Evolutionary conservation across 64 coral and sea anemone genomes (phyloP).

Genomic region (Montipora cactus): DNA sequence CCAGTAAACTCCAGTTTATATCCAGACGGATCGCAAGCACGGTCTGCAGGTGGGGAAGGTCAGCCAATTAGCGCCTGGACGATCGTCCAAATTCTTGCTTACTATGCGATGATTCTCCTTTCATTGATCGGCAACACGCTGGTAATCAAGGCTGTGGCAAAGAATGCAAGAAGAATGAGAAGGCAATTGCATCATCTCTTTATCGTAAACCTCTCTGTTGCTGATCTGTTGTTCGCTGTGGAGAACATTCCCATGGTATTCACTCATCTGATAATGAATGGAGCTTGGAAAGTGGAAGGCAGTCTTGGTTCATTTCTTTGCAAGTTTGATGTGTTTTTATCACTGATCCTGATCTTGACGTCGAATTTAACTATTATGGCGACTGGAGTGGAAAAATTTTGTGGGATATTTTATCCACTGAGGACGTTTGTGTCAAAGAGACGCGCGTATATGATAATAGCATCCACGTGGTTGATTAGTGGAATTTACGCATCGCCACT

Average conservation of each 20-base stretch:
- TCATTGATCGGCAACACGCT: slow-evolving; percentile 16
- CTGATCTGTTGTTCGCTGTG: slow-evolving; percentile 23
- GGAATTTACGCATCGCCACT: neutral
- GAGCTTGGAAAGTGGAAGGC: slow-evolving; percentile 6
- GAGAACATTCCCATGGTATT: slow-evolving; percentile 18
- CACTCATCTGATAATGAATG: neutral
- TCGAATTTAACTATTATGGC: slow-evolving; percentile 37
- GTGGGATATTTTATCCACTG: slow-evolving; percentile 14
- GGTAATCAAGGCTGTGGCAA: slow-evolving; percentile 9
- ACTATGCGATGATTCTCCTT: neutral
- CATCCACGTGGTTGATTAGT: slow-evolving; percentile 11
- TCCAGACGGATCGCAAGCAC: too few species aligned
- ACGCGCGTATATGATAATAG: slow-evolving; percentile 7
- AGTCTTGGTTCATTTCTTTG: neutral
- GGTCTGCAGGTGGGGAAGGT: too few species aligned
- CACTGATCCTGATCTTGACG: slow-evolving; percentile 6
- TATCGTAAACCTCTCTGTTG: slow-evolving; percentile 24
- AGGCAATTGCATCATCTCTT: slow-evolving; percentile 26
- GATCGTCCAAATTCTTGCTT: neutral
- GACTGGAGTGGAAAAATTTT: slow-evolving; percentile 14
- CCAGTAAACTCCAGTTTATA: too few species aligned
- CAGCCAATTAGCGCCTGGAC: neutral
- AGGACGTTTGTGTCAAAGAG: slow-evolving; percentile 12
- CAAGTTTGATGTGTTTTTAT: slow-evolving; percentile 18
- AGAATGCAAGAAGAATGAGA: neutral